Evolutionary conservation across 2,113 vertebrate genomes (phyloP), one percentile per base, ranked within the genome.

Genomic region (Labeo rohita): DNA sequence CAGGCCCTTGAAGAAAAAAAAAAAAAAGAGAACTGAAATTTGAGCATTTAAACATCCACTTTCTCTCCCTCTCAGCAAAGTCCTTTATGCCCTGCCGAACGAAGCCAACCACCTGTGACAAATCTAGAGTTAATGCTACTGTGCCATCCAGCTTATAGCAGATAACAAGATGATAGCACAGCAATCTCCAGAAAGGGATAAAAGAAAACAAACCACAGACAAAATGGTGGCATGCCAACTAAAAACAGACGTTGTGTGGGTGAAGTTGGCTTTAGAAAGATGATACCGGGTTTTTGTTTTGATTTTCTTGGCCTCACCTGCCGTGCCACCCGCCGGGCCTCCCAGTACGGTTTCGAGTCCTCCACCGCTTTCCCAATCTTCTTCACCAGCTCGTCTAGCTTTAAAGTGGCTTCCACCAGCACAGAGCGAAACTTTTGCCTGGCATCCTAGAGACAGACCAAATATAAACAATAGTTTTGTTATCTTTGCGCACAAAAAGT

Each of bases 281-380:
- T n/a, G 21, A 21, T 59, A 78, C 39, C 0, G 50, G 8, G 2
- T 61, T 39, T 16, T 80, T 65, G 79, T 82, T 82, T 82, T 49
- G 23, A 66, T 82, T 68, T 82, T 34, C 16, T 82, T 68, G 80
- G 63, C 78, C 96, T 94, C 85, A 98, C 97, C 97, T 99, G 97
- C 86, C 97, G 93, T 11, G 98, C 97, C 90, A 98, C 92, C 85
- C 94, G 94, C 50, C 98, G 95, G 11, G 98, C 97, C 92, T 99
- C 98, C 98, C 98, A 99, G 93, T 99, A 99, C 8, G 98, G 98
- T 90, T 99, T 99, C 2, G 98, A 99, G 85, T 99, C 98, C 68
- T 99, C 98, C 80, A 99, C 97, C 0, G 97, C 94, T 88, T 98
- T 99, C 50, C 98, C 98, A 0, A 98, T 97, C 94, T 98, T 99